Evolutionary conservation across 2,113 vertebrate genomes (phyloP).

Genomic region (Apteryx owenii): DNA sequence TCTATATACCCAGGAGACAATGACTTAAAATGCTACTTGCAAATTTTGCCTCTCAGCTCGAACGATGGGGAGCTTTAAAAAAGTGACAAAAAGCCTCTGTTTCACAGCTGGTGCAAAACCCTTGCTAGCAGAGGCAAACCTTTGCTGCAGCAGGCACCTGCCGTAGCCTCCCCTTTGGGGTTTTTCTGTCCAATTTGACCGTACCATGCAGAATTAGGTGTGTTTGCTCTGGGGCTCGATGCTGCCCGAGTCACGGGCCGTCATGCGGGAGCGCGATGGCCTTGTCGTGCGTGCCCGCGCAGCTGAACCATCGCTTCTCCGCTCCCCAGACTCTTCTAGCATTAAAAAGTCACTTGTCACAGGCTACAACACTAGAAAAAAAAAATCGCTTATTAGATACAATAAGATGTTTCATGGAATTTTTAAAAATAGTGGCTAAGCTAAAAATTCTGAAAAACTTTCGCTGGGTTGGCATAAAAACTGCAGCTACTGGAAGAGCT

Average conservation of each 20-base stretch:
- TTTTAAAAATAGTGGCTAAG: too few relatives aligned
- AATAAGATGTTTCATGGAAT: too few relatives aligned
- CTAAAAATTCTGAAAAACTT: too few relatives aligned
- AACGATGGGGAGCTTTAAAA: fast-evolving
- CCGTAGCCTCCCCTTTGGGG: neutral
- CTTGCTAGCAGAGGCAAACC: neutral
- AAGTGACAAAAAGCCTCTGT: neutral
- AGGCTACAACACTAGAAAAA: too few relatives aligned
- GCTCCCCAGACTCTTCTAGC: neutral
- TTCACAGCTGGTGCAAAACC: neutral
- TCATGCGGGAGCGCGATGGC: too few relatives aligned
- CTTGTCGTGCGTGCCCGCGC: too few relatives aligned
- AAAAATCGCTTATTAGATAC: too few relatives aligned
- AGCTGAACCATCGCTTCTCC: too few relatives aligned
- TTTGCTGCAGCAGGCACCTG: too few relatives aligned
- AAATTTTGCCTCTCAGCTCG: neutral
- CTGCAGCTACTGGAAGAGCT: too few relatives aligned
- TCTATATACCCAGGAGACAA: neutral
- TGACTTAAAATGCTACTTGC: fast-evolving
- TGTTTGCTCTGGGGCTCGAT: neutral
- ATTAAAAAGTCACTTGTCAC: neutral
- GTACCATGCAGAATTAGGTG: neutral
- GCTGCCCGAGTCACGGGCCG: neutral
- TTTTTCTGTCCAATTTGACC: neutral
- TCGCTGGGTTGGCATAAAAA: too few relatives aligned